phyloP scores from a whole-genome alignment of 2,797 vertebrate genomes.

The Sebastes kiyomatsui region DNA sequence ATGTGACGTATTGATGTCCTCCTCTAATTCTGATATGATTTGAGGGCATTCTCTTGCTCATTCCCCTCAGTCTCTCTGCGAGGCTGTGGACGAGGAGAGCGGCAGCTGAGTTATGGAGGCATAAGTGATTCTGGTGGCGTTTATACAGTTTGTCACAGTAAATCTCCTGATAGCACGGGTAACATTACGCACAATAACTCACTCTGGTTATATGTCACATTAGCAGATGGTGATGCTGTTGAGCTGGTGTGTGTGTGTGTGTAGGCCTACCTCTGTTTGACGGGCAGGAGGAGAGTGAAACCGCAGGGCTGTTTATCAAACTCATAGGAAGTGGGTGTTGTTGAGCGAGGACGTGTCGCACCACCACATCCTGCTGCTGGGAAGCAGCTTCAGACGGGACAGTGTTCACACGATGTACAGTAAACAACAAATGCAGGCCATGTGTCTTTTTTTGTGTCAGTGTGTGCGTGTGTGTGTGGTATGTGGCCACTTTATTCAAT shows the following conservation, averaged over 20 bases:
- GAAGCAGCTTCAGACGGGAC: slow-evolving; percentile 64
- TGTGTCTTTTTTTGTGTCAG: slow-evolving; percentile 27
- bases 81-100: slow-evolving; percentile 8
- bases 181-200: slow-evolving; percentile 58
- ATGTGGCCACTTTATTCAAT: slow-evolving; percentile 10
- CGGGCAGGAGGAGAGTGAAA: slow-evolving; percentile 74
- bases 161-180: slow-evolving; percentile 50
- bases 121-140: slow-evolving; percentile 55
- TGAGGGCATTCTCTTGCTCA: slow-evolving; percentile 42
- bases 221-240: slow-evolving; percentile 71
- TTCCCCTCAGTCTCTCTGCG: slow-evolving; percentile 29
- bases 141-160: slow-evolving; percentile 64
- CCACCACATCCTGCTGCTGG: slow-evolving; percentile 79
- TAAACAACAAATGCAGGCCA: slow-evolving; percentile 67
- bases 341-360: slow-evolving; percentile 74
- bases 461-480: not conserved
- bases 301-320: slow-evolving; percentile 87
- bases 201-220: slow-evolving; percentile 62
- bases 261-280: slow-evolving; percentile 46
- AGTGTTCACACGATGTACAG: slow-evolving; percentile 71
- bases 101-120: slow-evolving; percentile 49
- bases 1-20: slow-evolving; percentile 61
- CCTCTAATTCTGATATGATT: slow-evolving; percentile 60
- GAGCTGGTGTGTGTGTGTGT: slow-evolving; percentile 36
- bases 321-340: slow-evolving; percentile 87